Base-by-base conservation (phyloP, 1,140 invertebrate genomes). In the Cylas formicarius region DNA sequence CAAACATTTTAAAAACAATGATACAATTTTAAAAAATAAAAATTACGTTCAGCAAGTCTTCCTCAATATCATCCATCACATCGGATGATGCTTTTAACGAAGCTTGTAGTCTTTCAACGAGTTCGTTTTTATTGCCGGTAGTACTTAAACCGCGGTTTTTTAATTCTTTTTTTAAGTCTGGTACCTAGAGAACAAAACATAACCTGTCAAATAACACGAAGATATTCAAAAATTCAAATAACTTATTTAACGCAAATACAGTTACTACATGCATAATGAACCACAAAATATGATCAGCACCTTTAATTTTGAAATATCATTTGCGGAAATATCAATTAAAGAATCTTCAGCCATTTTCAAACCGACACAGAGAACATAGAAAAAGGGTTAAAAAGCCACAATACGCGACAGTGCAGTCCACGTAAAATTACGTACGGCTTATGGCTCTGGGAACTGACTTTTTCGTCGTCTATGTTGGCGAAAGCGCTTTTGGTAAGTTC, bases 91-190 rank as follows among this genome's bases (percentile, higher is more conserved):
- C 69, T 50, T 77, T 71, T 50, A 84, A 63, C 3, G 79, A 77
- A 27, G 75, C 65, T 58, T 84, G 80, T 31, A 90, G 70, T 51
- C 86, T 74, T 44, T 84, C 79, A 16, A 84, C 67, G 24, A 91
- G 67, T 56, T 90, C 85, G 21, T 73, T 81, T 74, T 90, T 90
- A 60, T 87, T 87, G 8, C 86, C 87, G 28, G 76, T 68, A 10
- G 77, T 75, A 11, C 79, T 68, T 10, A 90, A 66, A 27, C 84
- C 85, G 58, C 83, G 76, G 47, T 77, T 68, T 66, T 89, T 89
- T 19, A 90, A 66, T 66, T 87, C 84, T 55, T 79, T 76, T 53
- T 83, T 85, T 48, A 91, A 69, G 62, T 90, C 86, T 6, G 81
- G 75, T 20, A 86, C 83, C 72, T 84, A 48, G 59, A 62, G 48